These are phyloP conservation scores for Babyrousa celebensis DNA, from an alignment of 2,797 vertebrate species.

Conservation along the genomic window DNA sequence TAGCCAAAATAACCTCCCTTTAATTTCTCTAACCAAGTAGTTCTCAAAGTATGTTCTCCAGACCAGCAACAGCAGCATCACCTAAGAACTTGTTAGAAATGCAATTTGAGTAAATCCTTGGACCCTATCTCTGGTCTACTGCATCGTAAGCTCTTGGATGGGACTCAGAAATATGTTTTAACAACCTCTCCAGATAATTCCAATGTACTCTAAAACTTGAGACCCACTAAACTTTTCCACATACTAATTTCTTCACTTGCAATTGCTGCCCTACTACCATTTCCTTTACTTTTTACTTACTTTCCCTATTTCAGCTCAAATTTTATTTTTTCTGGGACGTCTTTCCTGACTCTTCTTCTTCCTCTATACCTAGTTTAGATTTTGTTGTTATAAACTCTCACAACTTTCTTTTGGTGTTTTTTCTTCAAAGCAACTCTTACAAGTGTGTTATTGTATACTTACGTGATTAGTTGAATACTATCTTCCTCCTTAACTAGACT, in stretches of 20 bases:
- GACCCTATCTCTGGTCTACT: rapidly evolving
- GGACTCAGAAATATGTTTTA: background rate
- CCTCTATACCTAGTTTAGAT: background rate
- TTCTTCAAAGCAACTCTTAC: background rate
- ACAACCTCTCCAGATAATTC: background rate
- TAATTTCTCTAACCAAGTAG: background rate
- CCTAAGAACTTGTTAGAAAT: background rate
- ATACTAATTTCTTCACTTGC: background rate
- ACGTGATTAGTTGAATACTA: background rate
- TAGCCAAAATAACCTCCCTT: background rate
- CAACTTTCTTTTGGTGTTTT: background rate
- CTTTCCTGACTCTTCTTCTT: background rate
- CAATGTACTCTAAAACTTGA: background rate
- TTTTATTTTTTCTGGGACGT: constrained; percentile 7
- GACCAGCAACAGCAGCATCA: background rate
- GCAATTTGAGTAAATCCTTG: background rate
- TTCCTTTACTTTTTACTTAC: background rate
- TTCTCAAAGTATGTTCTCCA: background rate
- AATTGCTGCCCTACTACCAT: background rate
- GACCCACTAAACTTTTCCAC: background rate
- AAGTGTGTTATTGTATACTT: background rate
- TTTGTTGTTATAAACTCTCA: background rate
- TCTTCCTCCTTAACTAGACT: background rate
- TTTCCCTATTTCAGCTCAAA: background rate
- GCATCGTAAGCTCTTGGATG: background rate